A percentile compares a stretch with the other conserved stretches of the same genome.
Evolutionary conservation across 2,113 vertebrate genomes (phyloP).

Genomic region (Boulengerochromis microlepis): DNA sequence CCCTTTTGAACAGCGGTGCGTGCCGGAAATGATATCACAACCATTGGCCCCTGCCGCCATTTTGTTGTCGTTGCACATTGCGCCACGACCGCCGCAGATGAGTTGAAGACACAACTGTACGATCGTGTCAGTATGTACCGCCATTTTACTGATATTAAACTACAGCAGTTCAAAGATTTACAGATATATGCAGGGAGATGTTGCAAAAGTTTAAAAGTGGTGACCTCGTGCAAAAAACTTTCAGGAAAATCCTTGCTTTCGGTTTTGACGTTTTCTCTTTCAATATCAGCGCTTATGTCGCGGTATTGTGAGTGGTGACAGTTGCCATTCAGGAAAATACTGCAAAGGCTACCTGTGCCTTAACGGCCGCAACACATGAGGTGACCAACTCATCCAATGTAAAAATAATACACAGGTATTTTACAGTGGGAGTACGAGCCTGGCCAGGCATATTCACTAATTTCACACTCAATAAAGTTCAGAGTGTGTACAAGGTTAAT

Average conservation of each 20-base stretch:
- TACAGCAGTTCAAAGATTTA: too few relatives aligned
- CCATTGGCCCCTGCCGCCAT: not conserved
- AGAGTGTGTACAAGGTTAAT: not conserved
- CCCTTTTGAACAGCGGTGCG: not conserved
- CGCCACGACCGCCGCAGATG: too few relatives aligned
- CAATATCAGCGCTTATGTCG: not conserved
- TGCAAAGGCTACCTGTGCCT: not conserved
- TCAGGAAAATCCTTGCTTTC: not conserved
- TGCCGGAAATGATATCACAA: not conserved
- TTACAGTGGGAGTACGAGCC: not conserved
- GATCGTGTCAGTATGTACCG: too few relatives aligned
- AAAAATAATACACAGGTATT: not conserved
- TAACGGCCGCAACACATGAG: not conserved
- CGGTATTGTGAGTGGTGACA: not conserved
- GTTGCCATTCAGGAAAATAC: not conserved
- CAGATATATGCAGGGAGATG: too few relatives aligned
- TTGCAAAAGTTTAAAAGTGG: not conserved
- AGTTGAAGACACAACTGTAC: too few relatives aligned
- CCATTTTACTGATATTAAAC: too few relatives aligned
- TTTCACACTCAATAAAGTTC: not conserved
- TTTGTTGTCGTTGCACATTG: not conserved
- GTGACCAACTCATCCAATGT: not conserved
- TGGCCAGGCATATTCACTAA: not conserved
- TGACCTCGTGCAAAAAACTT: not conserved
- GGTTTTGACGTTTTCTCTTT: not conserved